A percentile compares a stretch with the other conserved stretches of the same genome.
These are phyloP conservation scores for Protomyctophum bolini DNA, from an alignment of 2,113 vertebrate species.

Conservation along the genomic window DNA sequence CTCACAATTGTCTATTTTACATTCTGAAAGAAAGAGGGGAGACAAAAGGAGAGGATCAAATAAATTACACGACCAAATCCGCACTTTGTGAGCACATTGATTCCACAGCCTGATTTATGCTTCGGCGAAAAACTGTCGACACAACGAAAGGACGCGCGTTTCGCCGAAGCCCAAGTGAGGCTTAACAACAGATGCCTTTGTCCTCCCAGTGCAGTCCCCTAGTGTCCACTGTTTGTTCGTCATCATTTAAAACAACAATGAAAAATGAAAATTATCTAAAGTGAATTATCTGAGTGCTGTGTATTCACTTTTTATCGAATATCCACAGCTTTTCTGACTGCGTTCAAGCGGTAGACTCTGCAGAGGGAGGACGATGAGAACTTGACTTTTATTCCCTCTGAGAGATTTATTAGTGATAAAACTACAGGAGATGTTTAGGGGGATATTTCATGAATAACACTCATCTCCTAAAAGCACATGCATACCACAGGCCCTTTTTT, in stretches of 20 bases:
- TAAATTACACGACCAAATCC: conserved; percentile 15
- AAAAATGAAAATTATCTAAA: too few relatives aligned
- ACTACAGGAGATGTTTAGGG: conserved; percentile 32
- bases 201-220: too few relatives aligned
- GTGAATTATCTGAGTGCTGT: too few relatives aligned
- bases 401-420: conserved; percentile 61
- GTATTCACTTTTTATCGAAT: too few relatives aligned
- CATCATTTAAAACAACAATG: too few relatives aligned
- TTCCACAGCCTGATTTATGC: not conserved
- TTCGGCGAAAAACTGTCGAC: too few relatives aligned
- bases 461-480: conserved; percentile 59
- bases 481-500: conserved; percentile 39
- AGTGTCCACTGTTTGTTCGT: too few relatives aligned
- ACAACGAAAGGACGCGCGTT: too few relatives aligned
- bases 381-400: conserved; percentile 39
- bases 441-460: conserved; percentile 31
- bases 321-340: too few relatives aligned
- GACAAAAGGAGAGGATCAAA: conserved; percentile 47
- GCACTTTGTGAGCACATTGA: conserved; percentile 9
- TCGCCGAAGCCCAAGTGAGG: too few relatives aligned
- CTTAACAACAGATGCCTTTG: too few relatives aligned
- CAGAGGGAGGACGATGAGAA: conserved; percentile 19
- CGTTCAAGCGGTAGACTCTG: not conserved
- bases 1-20: conserved; percentile 98
- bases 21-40: conserved; percentile 83